Evolutionary conservation across 2,888 invertebrate species (phyloP).

Genomic region (Drosophila prostipennis): DNA sequence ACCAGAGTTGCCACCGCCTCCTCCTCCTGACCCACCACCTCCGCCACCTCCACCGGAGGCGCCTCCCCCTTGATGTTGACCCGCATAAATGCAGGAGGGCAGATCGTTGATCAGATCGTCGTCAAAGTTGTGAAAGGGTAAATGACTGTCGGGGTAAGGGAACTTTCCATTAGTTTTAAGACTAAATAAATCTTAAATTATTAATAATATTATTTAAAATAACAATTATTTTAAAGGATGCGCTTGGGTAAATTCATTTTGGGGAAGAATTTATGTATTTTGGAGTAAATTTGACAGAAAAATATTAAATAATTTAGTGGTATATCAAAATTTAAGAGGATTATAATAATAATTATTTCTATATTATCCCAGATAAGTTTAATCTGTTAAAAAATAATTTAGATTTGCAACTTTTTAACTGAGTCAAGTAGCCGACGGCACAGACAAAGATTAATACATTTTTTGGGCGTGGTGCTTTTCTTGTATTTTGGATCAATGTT

Average conservation of each 20-base stretch:
- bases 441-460: background rate
- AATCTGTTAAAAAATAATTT: background rate
- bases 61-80: conserved; percentile 84
- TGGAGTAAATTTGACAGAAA: no score
- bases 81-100: conserved; percentile 92
- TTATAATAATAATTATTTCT: no score
- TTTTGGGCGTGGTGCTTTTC: no score
- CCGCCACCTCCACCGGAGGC: conserved; percentile 43
- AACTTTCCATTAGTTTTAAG: no score
- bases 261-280: no score
- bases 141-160: conserved; percentile 65
- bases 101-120: conserved; percentile 88
- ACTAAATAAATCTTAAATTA: no score
- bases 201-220: no score
- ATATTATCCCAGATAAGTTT: no score
- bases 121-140: conserved; percentile 83
- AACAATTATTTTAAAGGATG: no score
- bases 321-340: no score
- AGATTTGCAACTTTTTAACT: background rate
- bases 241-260: no score
- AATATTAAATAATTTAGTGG: no score
- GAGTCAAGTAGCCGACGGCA: conserved; percentile 32
- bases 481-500: background rate
- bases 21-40: conserved; percentile 38
- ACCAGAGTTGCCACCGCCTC: conserved; percentile 39